Percentiles rank a stretch among this genome's conserved stretches.
phyloP scores from a whole-genome alignment of 2,797 vertebrate species.

The Coregonus sp. region DNA sequence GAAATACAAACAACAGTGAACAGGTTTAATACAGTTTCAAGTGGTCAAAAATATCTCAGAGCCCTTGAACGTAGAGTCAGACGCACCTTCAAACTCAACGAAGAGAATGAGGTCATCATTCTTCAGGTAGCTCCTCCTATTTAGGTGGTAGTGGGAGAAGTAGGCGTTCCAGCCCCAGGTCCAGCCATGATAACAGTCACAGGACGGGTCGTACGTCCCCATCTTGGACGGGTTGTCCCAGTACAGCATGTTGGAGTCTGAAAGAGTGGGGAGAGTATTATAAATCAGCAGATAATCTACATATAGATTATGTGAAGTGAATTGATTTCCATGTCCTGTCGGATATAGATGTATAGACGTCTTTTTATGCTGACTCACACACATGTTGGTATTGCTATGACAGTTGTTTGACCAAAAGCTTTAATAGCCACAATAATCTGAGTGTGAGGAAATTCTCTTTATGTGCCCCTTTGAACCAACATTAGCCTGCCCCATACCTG shows the following conservation, averaged over 20 bases:
- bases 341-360: too few species aligned
- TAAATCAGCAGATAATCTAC: neutral
- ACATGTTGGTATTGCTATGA: too few species aligned
- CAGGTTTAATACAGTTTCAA: neutral
- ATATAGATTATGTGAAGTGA: too few species aligned
- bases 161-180: slow-evolving; percentile 74
- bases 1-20: slow-evolving; percentile 22
- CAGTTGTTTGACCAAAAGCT: too few species aligned
- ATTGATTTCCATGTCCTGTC: too few species aligned
- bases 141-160: slow-evolving; percentile 81
- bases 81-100: slow-evolving; percentile 82
- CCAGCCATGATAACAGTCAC: slow-evolving; percentile 65
- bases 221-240: slow-evolving; percentile 82
- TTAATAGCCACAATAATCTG: too few species aligned
- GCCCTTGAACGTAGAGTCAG: neutral
- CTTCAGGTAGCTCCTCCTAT: slow-evolving; percentile 80
- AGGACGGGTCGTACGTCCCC: slow-evolving; percentile 61
- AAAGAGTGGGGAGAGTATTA: neutral
- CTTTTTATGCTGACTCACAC: too few species aligned
- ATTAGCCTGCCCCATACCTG: neutral
- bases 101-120: slow-evolving; percentile 88
- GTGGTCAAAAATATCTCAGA: neutral
- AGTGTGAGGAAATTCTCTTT: neutral
- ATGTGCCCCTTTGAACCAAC: neutral
- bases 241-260: neutral